Percentiles rank a stretch among this genome's conserved stretches.
phyloP scores from a whole-genome alignment of 1,140 invertebrate species.

The Sipha flava region DNA sequence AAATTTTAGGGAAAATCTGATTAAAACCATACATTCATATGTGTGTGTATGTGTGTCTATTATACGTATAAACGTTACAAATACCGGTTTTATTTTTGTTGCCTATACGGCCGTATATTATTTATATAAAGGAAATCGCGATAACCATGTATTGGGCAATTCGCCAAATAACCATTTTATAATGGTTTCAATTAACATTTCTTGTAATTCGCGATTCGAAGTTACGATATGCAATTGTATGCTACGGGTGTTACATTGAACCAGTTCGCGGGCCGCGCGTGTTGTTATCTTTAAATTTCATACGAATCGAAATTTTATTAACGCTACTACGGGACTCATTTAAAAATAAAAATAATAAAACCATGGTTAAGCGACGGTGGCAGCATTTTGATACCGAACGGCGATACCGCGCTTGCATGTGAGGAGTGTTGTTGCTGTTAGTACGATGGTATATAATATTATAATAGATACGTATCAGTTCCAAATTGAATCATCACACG shows the following conservation, averaged over 20 bases:
- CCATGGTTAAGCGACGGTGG: too few relatives aligned
- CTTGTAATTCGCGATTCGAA: neutral
- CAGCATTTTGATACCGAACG: too few relatives aligned
- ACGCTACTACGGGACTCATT: too few relatives aligned
- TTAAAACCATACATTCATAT: neutral
- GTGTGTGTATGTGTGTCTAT: too few relatives aligned
- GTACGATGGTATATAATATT: neutral
- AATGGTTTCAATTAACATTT: conserved; percentile 8
- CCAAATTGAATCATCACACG: conserved; percentile 20
- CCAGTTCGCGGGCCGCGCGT: neutral
- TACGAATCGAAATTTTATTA: too few relatives aligned
- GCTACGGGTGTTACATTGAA: neutral
- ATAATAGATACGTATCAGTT: neutral
- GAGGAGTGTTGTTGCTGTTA: too few relatives aligned
- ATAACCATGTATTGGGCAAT: neutral
- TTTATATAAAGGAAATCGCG: neutral
- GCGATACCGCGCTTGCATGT: neutral
- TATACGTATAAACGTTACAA: neutral
- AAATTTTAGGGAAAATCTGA: neutral
- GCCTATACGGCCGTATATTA: neutral
- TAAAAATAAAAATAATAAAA: too few relatives aligned
- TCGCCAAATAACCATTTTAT: conserved; percentile 16
- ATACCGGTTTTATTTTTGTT: conserved; percentile 1
- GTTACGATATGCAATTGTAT: neutral
- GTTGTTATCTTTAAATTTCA: neutral